Conservation (phyloP, 2,113 vertebrate species). For the Bubo blakistoni region DNA sequence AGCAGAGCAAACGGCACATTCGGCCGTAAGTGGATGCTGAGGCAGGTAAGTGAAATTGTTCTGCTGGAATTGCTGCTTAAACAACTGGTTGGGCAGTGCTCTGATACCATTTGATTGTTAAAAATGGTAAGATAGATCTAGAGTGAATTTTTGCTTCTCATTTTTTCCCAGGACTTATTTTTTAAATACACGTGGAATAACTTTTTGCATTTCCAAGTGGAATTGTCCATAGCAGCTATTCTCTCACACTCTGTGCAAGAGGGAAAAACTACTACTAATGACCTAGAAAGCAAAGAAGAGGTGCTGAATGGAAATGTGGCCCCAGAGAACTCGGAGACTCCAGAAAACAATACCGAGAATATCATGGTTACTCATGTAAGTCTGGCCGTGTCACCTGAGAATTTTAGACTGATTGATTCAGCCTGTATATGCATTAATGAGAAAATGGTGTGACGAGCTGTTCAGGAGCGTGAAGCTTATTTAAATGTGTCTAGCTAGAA, state of each 20-base stretch:
- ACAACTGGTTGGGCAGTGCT: background rate
- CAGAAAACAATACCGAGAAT: constrained; percentile 61
- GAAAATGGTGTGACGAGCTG: rapidly evolving
- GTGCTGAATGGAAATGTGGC: background rate
- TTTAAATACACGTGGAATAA: constrained; percentile 99
- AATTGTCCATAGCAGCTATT: constrained; percentile 89
- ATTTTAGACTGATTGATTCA: too few relatives aligned
- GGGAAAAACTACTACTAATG: constrained; percentile 18
- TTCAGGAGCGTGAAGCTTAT: background rate
- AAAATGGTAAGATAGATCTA: rapidly evolving
- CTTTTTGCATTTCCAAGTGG: constrained; percentile 98
- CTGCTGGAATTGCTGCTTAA: background rate
- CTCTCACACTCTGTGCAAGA: constrained; percentile 82
- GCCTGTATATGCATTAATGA: background rate
- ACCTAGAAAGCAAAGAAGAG: constrained; percentile 45
- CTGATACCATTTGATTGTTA: rapidly evolving
- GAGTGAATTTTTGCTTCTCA: background rate
- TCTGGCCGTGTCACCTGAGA: background rate
- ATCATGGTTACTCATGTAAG: constrained; percentile 87
- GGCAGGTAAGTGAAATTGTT: rapidly evolving
- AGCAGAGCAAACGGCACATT: background rate
- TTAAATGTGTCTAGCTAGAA: too few relatives aligned
- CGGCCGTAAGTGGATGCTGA: rapidly evolving
- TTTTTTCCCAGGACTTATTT: constrained; percentile 86
- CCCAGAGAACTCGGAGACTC: background rate